Percentiles rank a stretch among this genome's conserved stretches.
Conservation (phyloP, 2,888 invertebrate genomes). For the Anthophora plumipes region DNA sequence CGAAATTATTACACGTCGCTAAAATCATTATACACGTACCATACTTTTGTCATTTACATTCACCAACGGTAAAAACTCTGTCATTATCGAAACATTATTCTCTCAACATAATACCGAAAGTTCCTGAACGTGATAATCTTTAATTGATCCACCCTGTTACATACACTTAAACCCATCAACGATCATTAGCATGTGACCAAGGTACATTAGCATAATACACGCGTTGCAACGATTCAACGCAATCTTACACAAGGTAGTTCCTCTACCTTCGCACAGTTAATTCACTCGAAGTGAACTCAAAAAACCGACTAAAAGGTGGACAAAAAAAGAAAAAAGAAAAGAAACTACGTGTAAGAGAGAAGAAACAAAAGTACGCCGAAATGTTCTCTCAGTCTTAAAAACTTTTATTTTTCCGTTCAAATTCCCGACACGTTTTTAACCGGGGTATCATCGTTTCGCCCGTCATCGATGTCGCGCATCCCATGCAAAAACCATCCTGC, state of each 20-base stretch:
- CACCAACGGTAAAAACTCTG: no score
- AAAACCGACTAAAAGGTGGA: neutral
- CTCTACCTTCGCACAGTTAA: neutral
- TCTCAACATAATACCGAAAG: no score
- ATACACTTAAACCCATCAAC: neutral
- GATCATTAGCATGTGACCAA: neutral
- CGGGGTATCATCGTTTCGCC: slow-evolving; percentile 40
- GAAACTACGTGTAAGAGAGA: neutral
- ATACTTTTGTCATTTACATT: neutral
- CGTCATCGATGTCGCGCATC: slow-evolving; percentile 18
- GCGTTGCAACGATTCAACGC: neutral
- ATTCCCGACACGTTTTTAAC: slow-evolving; percentile 46
- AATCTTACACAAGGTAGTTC: slow-evolving; percentile 14
- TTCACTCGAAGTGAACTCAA: neutral
- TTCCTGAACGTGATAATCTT: no score
- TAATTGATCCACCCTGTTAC: no score
- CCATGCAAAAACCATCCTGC: slow-evolving; percentile 48
- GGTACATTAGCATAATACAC: slow-evolving; percentile 18
- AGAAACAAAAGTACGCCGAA: no score
- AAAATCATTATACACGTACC: slow-evolving; percentile 32
- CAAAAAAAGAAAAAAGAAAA: neutral
- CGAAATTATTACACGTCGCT: slow-evolving; percentile 33
- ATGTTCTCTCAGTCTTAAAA: neutral
- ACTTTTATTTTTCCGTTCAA: neutral
- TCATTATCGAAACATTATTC: no score